These are phyloP conservation scores for Melanerpes formicivorus DNA, from an alignment of 2,113 vertebrate species.

Conservation along the genomic window DNA sequence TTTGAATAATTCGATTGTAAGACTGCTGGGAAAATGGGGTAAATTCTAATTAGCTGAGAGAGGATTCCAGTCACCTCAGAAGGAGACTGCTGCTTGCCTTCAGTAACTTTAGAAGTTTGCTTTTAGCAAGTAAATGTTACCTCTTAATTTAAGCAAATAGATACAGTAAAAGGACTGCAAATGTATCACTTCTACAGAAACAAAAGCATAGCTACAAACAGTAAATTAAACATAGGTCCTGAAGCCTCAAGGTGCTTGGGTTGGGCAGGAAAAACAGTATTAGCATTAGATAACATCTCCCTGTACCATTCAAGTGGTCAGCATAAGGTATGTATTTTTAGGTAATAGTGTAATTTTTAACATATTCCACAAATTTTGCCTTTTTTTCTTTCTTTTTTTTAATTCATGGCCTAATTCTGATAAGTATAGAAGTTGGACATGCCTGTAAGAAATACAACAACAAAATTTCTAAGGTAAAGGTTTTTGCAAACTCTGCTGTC, in stretches of 20 bases:
- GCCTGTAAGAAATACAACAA: background rate
- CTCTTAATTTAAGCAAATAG: background rate
- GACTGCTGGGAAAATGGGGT: constrained; percentile 22
- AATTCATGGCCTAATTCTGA: background rate
- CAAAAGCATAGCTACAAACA: background rate
- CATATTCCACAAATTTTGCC: background rate
- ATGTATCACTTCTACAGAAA: background rate
- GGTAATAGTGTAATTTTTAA: background rate
- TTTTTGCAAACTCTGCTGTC: background rate
- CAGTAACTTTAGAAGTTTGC: background rate
- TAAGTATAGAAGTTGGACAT: background rate
- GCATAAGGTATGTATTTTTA: background rate
- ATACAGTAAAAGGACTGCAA: background rate
- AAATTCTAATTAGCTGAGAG: constrained; percentile 27
- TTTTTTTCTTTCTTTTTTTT: background rate
- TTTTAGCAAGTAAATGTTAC: background rate
- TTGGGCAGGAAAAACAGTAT: background rate
- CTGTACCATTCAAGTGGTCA: background rate
- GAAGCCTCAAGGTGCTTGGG: background rate
- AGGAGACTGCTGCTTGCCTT: background rate
- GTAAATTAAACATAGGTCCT: background rate
- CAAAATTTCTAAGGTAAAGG: background rate
- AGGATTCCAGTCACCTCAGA: background rate
- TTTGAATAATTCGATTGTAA: constrained; percentile 60
- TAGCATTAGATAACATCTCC: background rate